Conservation (phyloP, 2,797 vertebrate genomes). For the Anas capensis region DNA sequence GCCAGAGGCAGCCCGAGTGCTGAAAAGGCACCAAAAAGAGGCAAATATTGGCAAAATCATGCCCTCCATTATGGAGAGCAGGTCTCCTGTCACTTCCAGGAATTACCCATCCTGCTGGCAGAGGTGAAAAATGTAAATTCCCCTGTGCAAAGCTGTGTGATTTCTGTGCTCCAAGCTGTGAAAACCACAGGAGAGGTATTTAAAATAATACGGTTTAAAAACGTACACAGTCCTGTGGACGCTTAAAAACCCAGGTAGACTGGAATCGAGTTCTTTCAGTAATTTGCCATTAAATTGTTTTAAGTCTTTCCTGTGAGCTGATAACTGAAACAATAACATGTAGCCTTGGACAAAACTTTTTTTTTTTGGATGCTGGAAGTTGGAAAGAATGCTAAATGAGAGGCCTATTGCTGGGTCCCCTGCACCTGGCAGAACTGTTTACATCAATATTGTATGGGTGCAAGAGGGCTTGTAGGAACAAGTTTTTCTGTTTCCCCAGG, state of each 20-base stretch:
- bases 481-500: background rate
- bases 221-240: background rate
- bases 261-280: background rate
- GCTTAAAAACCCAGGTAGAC: background rate
- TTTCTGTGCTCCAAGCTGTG: background rate
- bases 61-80: accelerated
- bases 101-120: background rate
- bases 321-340: accelerated
- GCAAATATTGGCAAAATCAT: background rate
- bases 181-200: background rate
- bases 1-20: background rate
- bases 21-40: background rate
- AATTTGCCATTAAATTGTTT: background rate
- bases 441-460: background rate
- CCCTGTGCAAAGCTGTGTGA: background rate
- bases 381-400: background rate
- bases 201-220: constrained; percentile 46
- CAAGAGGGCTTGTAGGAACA: background rate
- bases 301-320: accelerated
- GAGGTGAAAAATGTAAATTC: background rate
- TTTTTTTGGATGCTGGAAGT: background rate
- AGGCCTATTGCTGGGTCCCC: background rate
- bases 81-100: background rate
- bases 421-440: background rate
- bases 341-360: background rate